Evolutionary conservation across 2,113 vertebrate genomes (phyloP).

Genomic region (Hydrolagus affinis): DNA sequence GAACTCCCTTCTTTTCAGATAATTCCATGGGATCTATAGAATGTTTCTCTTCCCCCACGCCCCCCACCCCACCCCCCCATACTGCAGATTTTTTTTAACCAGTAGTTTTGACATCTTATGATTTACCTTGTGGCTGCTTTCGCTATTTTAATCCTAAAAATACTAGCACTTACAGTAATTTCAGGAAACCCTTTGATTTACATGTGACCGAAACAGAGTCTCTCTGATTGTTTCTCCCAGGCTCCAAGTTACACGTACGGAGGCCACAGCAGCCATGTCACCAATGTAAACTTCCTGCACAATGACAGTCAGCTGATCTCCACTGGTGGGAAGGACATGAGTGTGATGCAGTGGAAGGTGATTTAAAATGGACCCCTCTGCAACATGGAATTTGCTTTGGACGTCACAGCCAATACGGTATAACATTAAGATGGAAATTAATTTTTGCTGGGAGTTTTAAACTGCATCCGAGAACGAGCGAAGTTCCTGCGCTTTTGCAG

Average conservation of each 20-base stretch:
- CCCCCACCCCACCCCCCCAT: no score
- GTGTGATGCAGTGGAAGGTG: slow-evolving; percentile 95
- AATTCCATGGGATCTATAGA: no score
- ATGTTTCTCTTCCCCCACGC: no score
- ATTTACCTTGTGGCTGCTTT: no score
- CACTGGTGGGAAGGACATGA: slow-evolving; percentile 93
- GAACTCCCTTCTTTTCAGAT: no score
- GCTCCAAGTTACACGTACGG: slow-evolving; percentile 83
- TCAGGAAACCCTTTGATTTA: not conserved
- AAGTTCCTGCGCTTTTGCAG: slow-evolving; percentile 30
- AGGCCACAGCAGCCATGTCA: slow-evolving; percentile 95
- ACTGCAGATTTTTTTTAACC: no score
- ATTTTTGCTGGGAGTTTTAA: slow-evolving; percentile 24
- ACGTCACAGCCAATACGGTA: slow-evolving; percentile 41
- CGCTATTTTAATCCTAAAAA: no score
- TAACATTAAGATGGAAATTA: not conserved
- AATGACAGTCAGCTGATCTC: slow-evolving; percentile 91
- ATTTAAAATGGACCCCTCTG: slow-evolving; percentile 54
- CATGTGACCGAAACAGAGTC: not conserved
- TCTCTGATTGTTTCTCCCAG: slow-evolving; percentile 47
- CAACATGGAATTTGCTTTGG: slow-evolving; percentile 44
- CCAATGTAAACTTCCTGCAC: slow-evolving; percentile 84
- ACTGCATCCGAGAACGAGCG: slow-evolving; percentile 24
- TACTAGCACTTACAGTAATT: no score
- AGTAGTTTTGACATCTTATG: no score